Conservation (phyloP, 64 coral and sea anemone species). For the Pachyseris speciosa region DNA sequence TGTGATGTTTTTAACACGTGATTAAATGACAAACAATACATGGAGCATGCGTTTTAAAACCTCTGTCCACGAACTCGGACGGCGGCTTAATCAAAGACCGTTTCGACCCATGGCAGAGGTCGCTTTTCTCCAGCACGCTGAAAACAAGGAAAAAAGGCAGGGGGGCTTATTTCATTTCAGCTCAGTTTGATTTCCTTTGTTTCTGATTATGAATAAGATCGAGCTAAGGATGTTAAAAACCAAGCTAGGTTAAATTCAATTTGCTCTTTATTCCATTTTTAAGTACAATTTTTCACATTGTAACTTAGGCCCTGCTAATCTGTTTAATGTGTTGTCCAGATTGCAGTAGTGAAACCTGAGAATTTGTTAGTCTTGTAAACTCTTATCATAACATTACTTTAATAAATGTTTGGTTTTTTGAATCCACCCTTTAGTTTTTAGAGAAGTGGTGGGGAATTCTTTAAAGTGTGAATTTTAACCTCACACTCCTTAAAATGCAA, state of each 20-base stretch:
- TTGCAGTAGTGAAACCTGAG: neutral
- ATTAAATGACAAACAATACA: no score
- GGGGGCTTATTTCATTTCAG: no score
- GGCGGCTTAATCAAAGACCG: no score
- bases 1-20: no score
- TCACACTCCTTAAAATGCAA: no score
- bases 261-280: neutral
- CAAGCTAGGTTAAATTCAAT: neutral
- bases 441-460: neutral
- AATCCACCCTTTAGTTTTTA: neutral
- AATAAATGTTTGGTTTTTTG: neutral
- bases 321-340: neutral
- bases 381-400: neutral
- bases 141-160: no score
- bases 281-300: neutral
- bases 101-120: no score
- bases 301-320: neutral
- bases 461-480: no score
- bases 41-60: no score
- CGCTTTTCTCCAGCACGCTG: no score
- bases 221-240: neutral
- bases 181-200: neutral
- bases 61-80: no score
- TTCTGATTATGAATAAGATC: neutral
- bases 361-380: neutral